A percentile compares a stretch with the other conserved stretches of the same genome.
Evolutionary conservation across 2,113 vertebrate species (phyloP).

Genomic region (Chloroceryle aenea): DNA sequence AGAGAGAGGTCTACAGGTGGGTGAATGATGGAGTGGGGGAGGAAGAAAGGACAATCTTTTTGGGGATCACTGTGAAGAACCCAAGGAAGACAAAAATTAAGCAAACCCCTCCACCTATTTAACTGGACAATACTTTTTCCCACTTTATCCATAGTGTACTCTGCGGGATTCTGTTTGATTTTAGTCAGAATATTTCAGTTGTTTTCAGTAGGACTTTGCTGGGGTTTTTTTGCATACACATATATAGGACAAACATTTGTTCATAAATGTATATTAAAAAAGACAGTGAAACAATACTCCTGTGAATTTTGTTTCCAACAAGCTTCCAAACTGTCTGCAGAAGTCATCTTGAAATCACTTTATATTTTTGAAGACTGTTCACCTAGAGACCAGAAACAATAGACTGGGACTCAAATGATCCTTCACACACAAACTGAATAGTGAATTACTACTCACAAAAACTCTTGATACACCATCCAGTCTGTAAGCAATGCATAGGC

Average conservation of each 20-base stretch:
- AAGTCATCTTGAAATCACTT: constrained; percentile 16
- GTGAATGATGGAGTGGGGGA: not conserved
- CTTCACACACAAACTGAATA: not conserved
- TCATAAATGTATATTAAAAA: not conserved
- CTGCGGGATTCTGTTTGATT: not conserved
- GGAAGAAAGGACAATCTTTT: not conserved
- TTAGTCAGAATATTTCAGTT: not conserved
- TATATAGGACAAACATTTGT: not conserved
- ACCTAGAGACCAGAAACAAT: constrained; percentile 5
- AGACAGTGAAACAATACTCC: not conserved
- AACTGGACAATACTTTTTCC: not conserved
- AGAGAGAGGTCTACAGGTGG: not conserved
- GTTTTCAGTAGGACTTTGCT: not conserved
- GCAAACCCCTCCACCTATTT: not conserved
- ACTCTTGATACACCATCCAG: not conserved
- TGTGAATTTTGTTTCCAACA: constrained; percentile 8
- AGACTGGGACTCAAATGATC: not conserved
- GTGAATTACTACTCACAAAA: not conserved
- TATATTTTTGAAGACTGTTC: not conserved
- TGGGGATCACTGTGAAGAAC: not conserved
- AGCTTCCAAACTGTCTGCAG: not conserved
- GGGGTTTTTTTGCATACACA: not conserved
- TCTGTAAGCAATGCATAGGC: not conserved
- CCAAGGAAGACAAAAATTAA: not conserved
- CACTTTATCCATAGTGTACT: not conserved